Evolutionary conservation across 2,888 invertebrate species (phyloP).

Genomic region (Pasiphila rectangulata): DNA sequence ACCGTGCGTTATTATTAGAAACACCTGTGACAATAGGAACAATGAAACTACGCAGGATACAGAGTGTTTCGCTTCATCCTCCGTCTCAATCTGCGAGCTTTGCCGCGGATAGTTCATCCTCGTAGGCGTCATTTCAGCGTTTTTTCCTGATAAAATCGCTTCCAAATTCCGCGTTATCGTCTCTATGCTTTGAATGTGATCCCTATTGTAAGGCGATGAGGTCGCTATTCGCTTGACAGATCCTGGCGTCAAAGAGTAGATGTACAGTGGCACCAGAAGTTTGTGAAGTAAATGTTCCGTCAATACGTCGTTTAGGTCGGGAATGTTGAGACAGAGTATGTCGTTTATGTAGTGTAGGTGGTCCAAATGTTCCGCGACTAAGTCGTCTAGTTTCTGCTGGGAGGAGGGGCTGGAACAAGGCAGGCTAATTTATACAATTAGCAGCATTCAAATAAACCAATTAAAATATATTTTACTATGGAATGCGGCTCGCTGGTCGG

Average conservation of each 20-base stretch:
- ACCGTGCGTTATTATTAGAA: slow-evolving; percentile 94
- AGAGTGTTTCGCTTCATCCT: slow-evolving; percentile 83
- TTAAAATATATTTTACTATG: background rate
- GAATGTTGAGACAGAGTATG: slow-evolving; percentile 94
- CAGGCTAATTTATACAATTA: slow-evolving; percentile 26
- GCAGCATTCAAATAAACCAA: slow-evolving; percentile 23
- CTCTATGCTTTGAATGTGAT: slow-evolving; percentile 78
- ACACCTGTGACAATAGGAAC: slow-evolving; percentile 96
- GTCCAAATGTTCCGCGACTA: slow-evolving; percentile 98
- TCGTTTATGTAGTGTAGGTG: slow-evolving; percentile 98
- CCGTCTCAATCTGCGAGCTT: slow-evolving; percentile 67
- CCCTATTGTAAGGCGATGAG: slow-evolving; percentile 67
- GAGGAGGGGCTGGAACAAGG: slow-evolving; percentile 88
- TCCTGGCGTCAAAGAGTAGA: slow-evolving; percentile 89
- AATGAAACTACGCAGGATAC: slow-evolving; percentile 95
- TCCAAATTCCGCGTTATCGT: slow-evolving; percentile 83
- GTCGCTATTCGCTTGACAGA: slow-evolving; percentile 48
- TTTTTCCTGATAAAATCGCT: slow-evolving; percentile 82
- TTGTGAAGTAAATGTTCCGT: slow-evolving; percentile 96
- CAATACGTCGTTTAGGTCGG: slow-evolving; percentile 94
- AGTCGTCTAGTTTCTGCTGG: slow-evolving; percentile 92
- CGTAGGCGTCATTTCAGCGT: slow-evolving; percentile 72
- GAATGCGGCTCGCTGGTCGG: no score
- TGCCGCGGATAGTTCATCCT: slow-evolving; percentile 60
- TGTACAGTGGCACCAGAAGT: slow-evolving; percentile 94